Evolutionary conservation across 1,140 invertebrate species (phyloP).

Genomic region (Phthorimaea operculella): DNA sequence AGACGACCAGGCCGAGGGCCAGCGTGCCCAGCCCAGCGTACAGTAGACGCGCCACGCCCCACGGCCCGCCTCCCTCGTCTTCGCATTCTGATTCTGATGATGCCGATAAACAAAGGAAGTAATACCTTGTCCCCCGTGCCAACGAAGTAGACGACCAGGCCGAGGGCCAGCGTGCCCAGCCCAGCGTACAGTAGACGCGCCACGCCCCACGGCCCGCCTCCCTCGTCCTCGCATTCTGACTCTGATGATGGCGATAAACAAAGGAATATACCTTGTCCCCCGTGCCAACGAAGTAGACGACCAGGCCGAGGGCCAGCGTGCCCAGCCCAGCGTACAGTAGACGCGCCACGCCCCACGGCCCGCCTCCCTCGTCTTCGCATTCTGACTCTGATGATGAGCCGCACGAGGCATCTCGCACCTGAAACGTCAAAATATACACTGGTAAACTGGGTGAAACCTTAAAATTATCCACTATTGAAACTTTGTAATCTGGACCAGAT

Average conservation of each 20-base stretch:
- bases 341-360: slow-evolving; percentile 59
- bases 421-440: slow-evolving; percentile 14
- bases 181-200: slow-evolving; percentile 81
- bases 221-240: too few relatives aligned
- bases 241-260: too few relatives aligned
- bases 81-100: too few relatives aligned
- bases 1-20: slow-evolving; percentile 84
- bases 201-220: slow-evolving; percentile 53
- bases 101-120: too few relatives aligned
- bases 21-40: slow-evolving; percentile 87
- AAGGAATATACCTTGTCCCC: slow-evolving; percentile 74
- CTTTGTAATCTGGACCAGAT: too few relatives aligned
- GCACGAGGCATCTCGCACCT: slow-evolving; percentile 82
- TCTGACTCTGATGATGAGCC: slow-evolving; percentile 76
- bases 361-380: slow-evolving; percentile 61
- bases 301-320: slow-evolving; percentile 82
- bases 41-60: slow-evolving; percentile 70
- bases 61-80: slow-evolving; percentile 38
- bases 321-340: slow-evolving; percentile 87
- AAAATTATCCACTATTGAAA: too few relatives aligned
- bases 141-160: slow-evolving; percentile 87
- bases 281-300: slow-evolving; percentile 89
- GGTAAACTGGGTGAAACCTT: too few relatives aligned
- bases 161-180: slow-evolving; percentile 83
- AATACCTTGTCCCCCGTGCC: slow-evolving; percentile 83